These are phyloP conservation scores for Champsocephalus esox DNA, from an alignment of 2,797 vertebrate species.

Conservation along the genomic window DNA sequence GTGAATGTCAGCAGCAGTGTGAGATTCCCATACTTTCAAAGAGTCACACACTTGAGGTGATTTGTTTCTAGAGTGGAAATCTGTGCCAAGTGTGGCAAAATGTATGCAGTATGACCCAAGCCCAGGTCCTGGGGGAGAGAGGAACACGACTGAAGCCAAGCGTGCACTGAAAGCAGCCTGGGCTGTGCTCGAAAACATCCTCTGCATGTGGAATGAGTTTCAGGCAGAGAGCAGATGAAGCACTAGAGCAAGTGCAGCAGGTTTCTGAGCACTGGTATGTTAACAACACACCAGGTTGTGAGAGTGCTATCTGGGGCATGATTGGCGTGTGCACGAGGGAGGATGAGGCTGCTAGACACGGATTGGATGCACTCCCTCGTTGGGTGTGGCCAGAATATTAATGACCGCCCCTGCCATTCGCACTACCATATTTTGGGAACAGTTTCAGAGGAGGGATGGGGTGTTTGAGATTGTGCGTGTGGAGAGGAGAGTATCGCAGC, in stretches of 20 bases:
- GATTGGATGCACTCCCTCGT: constrained; percentile 75
- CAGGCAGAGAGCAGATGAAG: constrained; percentile 45
- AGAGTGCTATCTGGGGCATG: constrained; percentile 47
- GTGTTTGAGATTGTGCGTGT: constrained; percentile 63
- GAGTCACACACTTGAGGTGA: constrained; percentile 39
- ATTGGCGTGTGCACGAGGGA: constrained; percentile 59
- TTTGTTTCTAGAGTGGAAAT: constrained; percentile 46
- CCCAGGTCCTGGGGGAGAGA: constrained; percentile 44
- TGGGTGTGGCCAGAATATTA: constrained; percentile 80
- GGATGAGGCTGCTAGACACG: constrained; percentile 52
- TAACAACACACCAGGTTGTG: constrained; percentile 55
- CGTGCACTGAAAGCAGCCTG: constrained; percentile 46
- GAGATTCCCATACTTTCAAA: not conserved
- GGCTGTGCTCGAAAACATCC: constrained; percentile 59
- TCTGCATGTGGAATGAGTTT: constrained; percentile 74
- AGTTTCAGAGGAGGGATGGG: constrained; percentile 70
- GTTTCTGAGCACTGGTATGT: constrained; percentile 53
- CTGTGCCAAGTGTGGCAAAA: constrained; percentile 17
- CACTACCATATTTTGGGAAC: constrained; percentile 74
- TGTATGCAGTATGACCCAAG: constrained; percentile 44
- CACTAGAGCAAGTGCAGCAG: constrained; percentile 50
- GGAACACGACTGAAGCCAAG: constrained; percentile 55
- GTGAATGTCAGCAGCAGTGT: constrained; percentile 45
- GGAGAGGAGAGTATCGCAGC: constrained; percentile 53
- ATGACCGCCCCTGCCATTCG: constrained; percentile 70